Base-by-base conservation (phyloP, 2,797 vertebrate species). In the Emydoidea blandingii region DNA sequence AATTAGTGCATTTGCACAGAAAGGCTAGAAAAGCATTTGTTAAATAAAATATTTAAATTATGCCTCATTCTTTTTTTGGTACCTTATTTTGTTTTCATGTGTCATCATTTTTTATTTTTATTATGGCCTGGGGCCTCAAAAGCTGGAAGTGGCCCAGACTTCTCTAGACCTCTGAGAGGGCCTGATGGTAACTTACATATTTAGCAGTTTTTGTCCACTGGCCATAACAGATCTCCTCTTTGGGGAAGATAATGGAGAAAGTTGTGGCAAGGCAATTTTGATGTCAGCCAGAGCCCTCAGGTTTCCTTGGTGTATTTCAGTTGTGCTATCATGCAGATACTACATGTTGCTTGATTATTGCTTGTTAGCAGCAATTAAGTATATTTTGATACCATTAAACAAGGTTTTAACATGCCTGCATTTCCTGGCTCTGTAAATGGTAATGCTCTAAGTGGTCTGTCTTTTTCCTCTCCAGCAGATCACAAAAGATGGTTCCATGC, bases 361-460 rank as follows among this genome's bases (percentile, higher is more conserved):
- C 14, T 86, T 88, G 80, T n/a, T 4, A 79, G 25, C 37, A 81
- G 57, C 7, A 76, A 44, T 49, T 59, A 7, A 93, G 18, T 0
- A 19, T n/a, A 2, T 12, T 76, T 68, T 79, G 54, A 8, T 57
- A 78, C 0, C 0, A 41, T 9, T 2, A 19, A 56, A 59, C 81
- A 12, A 41, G 10, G 1, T 79, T 25, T 47, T 25, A 85, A 65
- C 1, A 54, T 44, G 88, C 5, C 21, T 87, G 29, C 10, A 47
- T 52, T 59, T 29, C 49, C 4, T 57, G 44, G 3, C 11, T 85
- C 29, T 76, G 44, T 19, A 91, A 76, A 41, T 25, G n/a, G 18
- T 16, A 54, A 53, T 85, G 10, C n/a, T 81, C 47, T 59, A 72
- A 87, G 84, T 4, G 8, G n/a, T 12, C 29, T 56, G 57, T 72